Percentiles rank a stretch among this genome's conserved stretches.
Conservation (phyloP, 2,113 vertebrate species). For the Mustelus asterias region DNA sequence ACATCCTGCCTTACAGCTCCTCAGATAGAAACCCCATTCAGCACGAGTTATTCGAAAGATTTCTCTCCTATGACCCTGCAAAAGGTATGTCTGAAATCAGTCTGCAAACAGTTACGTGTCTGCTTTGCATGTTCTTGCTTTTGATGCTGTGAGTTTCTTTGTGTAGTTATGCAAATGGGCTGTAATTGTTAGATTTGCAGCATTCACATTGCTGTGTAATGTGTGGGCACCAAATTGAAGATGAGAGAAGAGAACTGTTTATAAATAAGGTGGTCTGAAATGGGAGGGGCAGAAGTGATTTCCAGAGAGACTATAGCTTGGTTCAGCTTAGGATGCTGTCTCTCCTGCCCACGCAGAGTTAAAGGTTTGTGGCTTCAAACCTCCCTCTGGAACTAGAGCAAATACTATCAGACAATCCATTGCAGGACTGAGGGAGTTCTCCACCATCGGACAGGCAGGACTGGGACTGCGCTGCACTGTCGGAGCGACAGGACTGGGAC, state of each 20-base stretch:
- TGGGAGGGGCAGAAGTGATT: not conserved
- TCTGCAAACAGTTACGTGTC: not conserved
- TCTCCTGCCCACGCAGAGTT: not conserved
- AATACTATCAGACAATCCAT: not conserved
- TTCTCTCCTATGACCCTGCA: conserved; percentile 81
- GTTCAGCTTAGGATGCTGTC: not conserved
- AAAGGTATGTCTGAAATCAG: conserved; percentile 69
- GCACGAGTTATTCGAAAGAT: conserved; percentile 93
- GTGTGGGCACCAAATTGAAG: not conserved
- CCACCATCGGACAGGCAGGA: not conserved
- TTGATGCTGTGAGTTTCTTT: not conserved
- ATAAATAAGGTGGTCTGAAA: not conserved
- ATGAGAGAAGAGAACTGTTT: not conserved
- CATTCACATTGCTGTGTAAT: not conserved
- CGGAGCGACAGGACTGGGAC: too few relatives aligned
- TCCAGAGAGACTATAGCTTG: not conserved
- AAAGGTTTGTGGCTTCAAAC: not conserved
- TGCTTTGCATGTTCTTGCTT: not conserved
- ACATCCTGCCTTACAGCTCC: conserved; percentile 92
- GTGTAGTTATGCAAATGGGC: not conserved
- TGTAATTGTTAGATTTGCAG: not conserved
- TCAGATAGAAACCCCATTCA: conserved; percentile 91
- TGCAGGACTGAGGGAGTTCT: not conserved
- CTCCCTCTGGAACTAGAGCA: not conserved
- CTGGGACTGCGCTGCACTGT: not conserved